Conservation (phyloP, 2,113 vertebrate genomes). For the Prunella fulvescens region DNA sequence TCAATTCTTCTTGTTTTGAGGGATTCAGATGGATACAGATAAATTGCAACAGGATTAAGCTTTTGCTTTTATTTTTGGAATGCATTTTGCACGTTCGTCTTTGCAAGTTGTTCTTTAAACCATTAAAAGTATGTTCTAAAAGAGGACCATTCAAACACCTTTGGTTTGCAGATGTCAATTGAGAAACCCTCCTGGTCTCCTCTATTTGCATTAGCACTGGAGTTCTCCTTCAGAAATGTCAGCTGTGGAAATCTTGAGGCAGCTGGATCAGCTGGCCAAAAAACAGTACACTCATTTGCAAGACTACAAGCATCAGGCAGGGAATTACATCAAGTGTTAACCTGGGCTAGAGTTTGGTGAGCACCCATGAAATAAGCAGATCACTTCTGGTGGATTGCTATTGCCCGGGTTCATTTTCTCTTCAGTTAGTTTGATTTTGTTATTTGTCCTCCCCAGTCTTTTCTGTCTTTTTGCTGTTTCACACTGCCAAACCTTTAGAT, state of each 20-base stretch:
- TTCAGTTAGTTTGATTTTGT: not conserved
- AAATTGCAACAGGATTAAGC: not conserved
- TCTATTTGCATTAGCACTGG: not conserved
- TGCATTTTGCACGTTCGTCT: fast-evolving
- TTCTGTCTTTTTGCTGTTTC: not conserved
- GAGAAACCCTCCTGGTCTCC: not conserved
- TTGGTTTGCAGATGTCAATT: not conserved
- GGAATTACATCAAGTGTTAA: not conserved
- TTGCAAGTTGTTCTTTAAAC: not conserved
- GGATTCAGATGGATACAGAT: not conserved
- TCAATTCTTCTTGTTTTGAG: not conserved
- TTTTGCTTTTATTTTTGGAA: not conserved
- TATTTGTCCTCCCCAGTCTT: not conserved
- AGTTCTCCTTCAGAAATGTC: not conserved
- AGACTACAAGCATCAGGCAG: not conserved
- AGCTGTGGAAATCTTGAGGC: not conserved
- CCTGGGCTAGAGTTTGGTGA: not conserved
- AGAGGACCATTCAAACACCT: not conserved
- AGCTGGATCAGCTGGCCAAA: not conserved
- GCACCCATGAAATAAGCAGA: not conserved
- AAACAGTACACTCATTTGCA: not conserved
- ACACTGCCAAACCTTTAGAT: not conserved
- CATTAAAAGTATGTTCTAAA: not conserved
- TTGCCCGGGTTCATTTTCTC: not conserved
- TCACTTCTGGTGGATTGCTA: not conserved